Evolutionary conservation across 2,888 invertebrate genomes (phyloP).

Genomic region (Eumerus sabulonum): DNA sequence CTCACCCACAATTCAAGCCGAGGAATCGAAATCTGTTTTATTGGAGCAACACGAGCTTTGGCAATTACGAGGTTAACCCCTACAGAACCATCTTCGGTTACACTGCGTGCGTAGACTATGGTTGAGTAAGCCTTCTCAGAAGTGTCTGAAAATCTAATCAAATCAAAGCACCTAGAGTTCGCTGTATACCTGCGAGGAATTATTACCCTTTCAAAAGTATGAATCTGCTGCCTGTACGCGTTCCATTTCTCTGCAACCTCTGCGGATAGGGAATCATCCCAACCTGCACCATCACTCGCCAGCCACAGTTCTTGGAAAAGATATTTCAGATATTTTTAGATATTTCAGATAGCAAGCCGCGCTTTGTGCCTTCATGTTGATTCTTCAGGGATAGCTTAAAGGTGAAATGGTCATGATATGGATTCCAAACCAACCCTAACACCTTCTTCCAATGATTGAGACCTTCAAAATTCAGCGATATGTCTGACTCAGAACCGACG

Average conservation of each 20-base stretch:
- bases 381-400: slow-evolving; percentile 5
- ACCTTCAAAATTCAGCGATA: slow-evolving; percentile 8
- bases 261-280: not conserved
- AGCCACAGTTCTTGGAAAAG: not conserved
- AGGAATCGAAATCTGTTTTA: no score
- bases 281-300: not conserved
- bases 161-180: slow-evolving; percentile 5
- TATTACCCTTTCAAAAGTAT: not conserved
- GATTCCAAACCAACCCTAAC: slow-evolving; percentile 14
- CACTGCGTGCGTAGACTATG: slow-evolving; percentile 33
- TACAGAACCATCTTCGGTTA: no score
- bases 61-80: no score
- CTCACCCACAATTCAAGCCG: slow-evolving; percentile 61
- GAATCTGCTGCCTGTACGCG: slow-evolving; percentile 8
- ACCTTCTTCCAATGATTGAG: no score
- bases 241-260: not conserved
- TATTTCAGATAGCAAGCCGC: not conserved
- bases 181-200: not conserved
- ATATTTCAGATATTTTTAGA: not conserved
- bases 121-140: slow-evolving; percentile 26
- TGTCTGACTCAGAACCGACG: not conserved
- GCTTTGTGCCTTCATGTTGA: not conserved
- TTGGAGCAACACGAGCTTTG: no score
- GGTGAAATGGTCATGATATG: slow-evolving; percentile 3
- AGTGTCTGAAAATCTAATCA: slow-evolving; percentile 17